Evolutionary conservation across 2,797 vertebrate genomes (phyloP).

Genomic region (Squalus acanthias): DNA sequence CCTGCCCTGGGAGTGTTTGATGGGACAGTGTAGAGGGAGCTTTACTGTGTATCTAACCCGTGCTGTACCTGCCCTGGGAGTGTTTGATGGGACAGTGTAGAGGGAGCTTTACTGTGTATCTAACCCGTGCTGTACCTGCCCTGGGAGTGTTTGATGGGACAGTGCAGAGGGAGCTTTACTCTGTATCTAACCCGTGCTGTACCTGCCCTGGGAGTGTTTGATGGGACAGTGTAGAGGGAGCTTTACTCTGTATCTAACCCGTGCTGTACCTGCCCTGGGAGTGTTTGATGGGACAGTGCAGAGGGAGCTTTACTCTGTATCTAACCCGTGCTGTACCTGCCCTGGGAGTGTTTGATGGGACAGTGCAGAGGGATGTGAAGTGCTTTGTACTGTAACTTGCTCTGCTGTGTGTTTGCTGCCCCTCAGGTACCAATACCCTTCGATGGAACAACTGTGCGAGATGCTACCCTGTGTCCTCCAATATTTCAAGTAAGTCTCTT

Average conservation of each 20-base stretch:
- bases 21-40: background rate
- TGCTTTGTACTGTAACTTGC: background rate
- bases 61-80: too few species aligned
- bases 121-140: too few species aligned
- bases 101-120: too few species aligned
- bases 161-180: too few species aligned
- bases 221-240: background rate
- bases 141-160: too few species aligned
- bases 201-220: too few species aligned
- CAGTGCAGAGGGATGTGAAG: background rate
- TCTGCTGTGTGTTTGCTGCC: background rate
- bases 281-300: background rate
- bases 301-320: constrained; percentile 7
- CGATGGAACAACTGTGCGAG: constrained; percentile 80
- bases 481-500: constrained; percentile 77
- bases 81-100: too few species aligned
- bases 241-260: background rate
- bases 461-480: constrained; percentile 81
- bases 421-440: constrained; percentile 74
- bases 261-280: background rate
- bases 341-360: background rate
- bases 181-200: too few species aligned
- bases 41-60: too few species aligned
- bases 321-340: background rate
- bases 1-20: constrained; percentile 3